Conservation (phyloP, 1,140 invertebrate genomes). For the Galendromus occidentalis region DNA sequence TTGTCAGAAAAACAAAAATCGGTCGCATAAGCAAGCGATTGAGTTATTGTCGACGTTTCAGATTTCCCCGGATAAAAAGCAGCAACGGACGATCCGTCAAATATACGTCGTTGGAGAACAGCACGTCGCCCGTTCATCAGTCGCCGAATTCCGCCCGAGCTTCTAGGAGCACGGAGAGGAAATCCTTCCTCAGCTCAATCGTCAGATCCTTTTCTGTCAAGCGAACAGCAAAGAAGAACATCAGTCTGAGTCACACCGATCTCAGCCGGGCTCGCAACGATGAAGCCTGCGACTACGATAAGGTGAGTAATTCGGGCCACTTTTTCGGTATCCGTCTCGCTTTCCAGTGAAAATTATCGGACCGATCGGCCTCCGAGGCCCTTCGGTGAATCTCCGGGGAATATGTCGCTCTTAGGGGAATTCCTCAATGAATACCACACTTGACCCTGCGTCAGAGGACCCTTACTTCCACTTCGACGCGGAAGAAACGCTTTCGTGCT, state of each 20-base stretch:
- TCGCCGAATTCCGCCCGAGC: not conserved
- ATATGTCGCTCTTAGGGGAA: no score
- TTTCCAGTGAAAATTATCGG: no score
- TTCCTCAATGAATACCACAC: no score
- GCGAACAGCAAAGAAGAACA: not conserved
- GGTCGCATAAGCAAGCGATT: no score
- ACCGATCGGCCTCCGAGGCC: no score
- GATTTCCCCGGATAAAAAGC: not conserved
- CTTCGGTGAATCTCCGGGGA: no score
- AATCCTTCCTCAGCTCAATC: not conserved
- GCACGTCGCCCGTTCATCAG: not conserved
- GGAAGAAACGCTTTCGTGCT: no score
- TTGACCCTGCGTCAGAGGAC: no score
- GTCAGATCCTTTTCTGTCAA: slow-evolving; percentile 8
- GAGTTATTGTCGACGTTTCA: not conserved
- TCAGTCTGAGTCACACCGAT: slow-evolving; percentile 4
- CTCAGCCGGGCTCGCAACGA: not conserved
- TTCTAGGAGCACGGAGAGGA: not conserved
- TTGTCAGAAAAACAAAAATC: no score
- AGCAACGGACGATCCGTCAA: not conserved
- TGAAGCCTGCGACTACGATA: slow-evolving; percentile 9
- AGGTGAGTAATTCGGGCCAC: not conserved
- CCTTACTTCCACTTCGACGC: no score
- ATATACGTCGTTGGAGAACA: slow-evolving; percentile 1
- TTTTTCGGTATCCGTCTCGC: no score